Evolutionary conservation across 23 tunicate genomes (phyloP).

Genomic region (Styela clava): DNA sequence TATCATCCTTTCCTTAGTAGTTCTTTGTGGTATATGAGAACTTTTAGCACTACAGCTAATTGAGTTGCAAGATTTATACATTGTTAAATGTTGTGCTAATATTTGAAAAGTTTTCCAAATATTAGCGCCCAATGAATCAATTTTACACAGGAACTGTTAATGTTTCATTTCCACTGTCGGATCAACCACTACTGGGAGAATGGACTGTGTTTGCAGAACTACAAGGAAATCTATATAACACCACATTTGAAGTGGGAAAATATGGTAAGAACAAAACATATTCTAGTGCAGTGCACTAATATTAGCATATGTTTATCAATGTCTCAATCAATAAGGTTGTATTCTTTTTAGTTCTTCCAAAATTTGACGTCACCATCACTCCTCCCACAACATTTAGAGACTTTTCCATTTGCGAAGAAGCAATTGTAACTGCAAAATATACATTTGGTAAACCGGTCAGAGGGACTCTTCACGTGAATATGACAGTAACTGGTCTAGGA

Average conservation of each 20-base stretch:
- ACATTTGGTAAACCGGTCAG: slow-evolving; percentile 83
- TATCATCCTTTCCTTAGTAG: too few relatives aligned
- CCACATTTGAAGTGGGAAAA: slow-evolving; percentile 71
- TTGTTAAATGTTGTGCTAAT: too few relatives aligned
- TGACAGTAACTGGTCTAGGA: slow-evolving; percentile 54
- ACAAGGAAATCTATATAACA: slow-evolving; percentile 55
- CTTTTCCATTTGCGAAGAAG: slow-evolving; percentile 47
- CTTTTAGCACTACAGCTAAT: too few relatives aligned
- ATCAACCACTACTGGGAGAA: slow-evolving; percentile 78
- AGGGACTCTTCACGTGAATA: slow-evolving; percentile 58
- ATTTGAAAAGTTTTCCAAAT: too few relatives aligned
- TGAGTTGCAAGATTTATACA: too few relatives aligned
- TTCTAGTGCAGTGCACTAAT: background rate
- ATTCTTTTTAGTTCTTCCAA: slow-evolving; percentile 69
- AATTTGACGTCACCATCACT: slow-evolving; percentile 69
- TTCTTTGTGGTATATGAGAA: too few relatives aligned
- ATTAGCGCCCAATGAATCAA: too few relatives aligned
- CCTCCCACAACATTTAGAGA: slow-evolving; percentile 74
- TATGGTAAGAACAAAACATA: slow-evolving; percentile 52
- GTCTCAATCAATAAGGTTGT: background rate
- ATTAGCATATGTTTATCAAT: background rate
- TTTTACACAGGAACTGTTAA: slow-evolving; percentile 70
- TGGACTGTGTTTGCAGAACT: slow-evolving; percentile 85
- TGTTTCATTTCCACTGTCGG: slow-evolving; percentile 84
- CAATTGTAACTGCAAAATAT: slow-evolving; percentile 57